Evolutionary conservation across 2,797 vertebrate genomes (phyloP), one percentile per base, ranked within the genome.

Genomic region (Myiotriccus ornatus): DNA sequence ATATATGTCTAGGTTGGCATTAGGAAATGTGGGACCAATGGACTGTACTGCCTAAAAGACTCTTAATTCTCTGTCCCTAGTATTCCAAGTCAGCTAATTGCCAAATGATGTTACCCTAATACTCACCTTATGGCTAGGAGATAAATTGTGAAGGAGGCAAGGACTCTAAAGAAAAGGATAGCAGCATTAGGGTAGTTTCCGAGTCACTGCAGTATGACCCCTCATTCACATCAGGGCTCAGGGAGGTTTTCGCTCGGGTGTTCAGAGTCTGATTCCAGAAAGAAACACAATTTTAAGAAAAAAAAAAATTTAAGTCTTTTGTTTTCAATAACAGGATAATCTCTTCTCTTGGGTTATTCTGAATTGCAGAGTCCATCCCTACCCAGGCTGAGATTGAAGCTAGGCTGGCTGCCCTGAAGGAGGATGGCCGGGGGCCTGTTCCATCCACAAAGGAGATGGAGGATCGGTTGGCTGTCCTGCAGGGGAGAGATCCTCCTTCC

Each of bases 361-460:
- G 73, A 94, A 91, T 80, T 96, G 37, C 96, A 99, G 99, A 98
- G 95, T 97, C 98, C 23, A 73, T 99, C 67, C 98, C 99, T 22
- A 99, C 99, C 28, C 98, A 99, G 67, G 98, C 98, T 73, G 99
- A 99, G 83, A 97, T 99, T 2, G 99, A 99, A 97, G 97, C 98
- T 82, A 98, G 99, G 30, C 98, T 99, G 71, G 98, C 98, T 70
- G 98, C 98, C 12, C 96, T 99, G 82, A 99, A 98, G 97, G 97
- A 97, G 47, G 97, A 97, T 52, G 97, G 98, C 82, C 80, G 73
- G 60, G 95, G 96, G 68, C 96, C 98, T 35, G 95, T 98, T 91
- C 98, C 98, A 65, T 99, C 99, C 74, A 78, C 97, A 6, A 86
- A 95, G 64, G 99, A 99, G 69, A 99, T 99, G 98, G 99, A 99